phyloP scores from a whole-genome alignment of 2,113 vertebrate genomes.

The Nestor notabilis region DNA sequence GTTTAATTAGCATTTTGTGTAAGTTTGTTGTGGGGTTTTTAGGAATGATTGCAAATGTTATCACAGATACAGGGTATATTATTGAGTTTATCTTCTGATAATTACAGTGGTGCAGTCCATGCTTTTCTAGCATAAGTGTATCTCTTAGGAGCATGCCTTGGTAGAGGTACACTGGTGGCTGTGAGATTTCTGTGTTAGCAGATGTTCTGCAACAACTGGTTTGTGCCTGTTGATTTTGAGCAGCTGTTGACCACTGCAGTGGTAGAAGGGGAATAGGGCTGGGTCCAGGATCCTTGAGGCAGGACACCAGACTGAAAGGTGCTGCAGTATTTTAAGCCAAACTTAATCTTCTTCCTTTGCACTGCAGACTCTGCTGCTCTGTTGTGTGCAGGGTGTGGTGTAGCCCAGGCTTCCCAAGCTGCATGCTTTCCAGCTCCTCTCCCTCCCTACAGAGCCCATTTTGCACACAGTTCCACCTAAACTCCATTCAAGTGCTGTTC shows the following conservation, averaged over 20 bases:
- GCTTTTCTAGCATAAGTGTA: accelerated
- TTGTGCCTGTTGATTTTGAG: neutral
- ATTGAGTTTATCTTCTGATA: neutral
- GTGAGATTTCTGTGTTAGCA: neutral
- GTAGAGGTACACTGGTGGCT: accelerated
- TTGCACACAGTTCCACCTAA: neutral
- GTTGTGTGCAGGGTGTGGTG: neutral
- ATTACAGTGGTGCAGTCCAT: neutral
- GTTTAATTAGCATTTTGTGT: neutral
- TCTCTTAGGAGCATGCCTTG: neutral
- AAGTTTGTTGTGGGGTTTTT: neutral
- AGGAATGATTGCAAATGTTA: neutral
- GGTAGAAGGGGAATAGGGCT: neutral
- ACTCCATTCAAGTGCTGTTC: accelerated
- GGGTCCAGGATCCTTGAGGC: neutral
- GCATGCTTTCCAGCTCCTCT: neutral
- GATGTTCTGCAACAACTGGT: neutral
- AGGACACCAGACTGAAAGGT: neutral
- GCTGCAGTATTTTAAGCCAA: neutral
- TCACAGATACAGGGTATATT: accelerated
- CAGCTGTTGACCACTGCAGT: neutral
- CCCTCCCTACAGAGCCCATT: neutral
- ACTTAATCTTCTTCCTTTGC: neutral
- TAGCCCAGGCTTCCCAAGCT: neutral
- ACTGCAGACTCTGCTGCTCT: neutral